phyloP scores from a whole-genome alignment of 64 coral and sea anemone species.

The Stylophora pistillata region DNA sequence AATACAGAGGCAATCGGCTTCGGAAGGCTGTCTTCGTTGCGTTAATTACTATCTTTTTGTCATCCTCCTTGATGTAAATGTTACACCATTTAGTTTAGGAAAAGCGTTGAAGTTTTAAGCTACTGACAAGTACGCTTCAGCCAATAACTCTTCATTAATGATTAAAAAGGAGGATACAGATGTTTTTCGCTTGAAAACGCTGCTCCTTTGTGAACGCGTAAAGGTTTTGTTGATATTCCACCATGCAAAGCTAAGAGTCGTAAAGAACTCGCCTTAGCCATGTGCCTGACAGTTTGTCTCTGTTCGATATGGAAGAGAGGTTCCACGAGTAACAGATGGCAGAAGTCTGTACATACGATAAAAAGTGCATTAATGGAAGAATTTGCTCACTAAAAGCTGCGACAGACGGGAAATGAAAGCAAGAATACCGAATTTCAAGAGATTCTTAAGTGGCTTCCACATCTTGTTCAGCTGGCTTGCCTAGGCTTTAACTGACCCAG shows the following conservation, averaged over 20 bases:
- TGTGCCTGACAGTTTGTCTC: not conserved
- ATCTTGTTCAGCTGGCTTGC: conserved; percentile 24
- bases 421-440: not conserved
- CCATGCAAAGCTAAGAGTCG: not conserved
- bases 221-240: not conserved
- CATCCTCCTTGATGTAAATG: too few species aligned
- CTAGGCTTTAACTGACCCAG: conserved; percentile 8
- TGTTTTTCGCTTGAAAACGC: not conserved
- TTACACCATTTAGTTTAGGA: too few species aligned
- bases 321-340: conserved; percentile 36
- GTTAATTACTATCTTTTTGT: too few species aligned
- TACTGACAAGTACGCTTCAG: too few species aligned
- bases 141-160: too few species aligned
- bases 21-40: too few species aligned
- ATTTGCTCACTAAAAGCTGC: conserved; percentile 1
- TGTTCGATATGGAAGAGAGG: not conserved
- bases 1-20: too few species aligned
- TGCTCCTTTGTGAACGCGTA: not conserved
- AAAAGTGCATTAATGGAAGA: not conserved
- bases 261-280: not conserved
- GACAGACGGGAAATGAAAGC: conserved; percentile 14
- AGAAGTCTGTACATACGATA: not conserved
- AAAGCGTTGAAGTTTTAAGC: too few species aligned
- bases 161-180: not conserved
- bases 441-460: not conserved